phyloP scores from a whole-genome alignment of 2,797 vertebrate species.

The Dipus sagitta region DNA sequence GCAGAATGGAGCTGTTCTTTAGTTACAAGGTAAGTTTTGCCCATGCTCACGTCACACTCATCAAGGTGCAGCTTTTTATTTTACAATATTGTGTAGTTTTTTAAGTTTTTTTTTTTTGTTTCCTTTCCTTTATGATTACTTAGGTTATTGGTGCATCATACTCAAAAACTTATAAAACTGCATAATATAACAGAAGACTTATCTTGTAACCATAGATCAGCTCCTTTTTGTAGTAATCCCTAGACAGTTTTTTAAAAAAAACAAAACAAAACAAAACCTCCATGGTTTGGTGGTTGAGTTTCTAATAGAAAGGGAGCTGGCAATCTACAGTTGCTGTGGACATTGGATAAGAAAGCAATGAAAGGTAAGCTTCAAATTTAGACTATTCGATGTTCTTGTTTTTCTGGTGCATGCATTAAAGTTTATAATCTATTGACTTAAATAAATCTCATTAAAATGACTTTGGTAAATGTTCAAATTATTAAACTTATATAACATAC shows the following conservation, averaged over 20 bases:
- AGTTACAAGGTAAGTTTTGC: conserved; percentile 86
- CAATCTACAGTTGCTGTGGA: conserved; percentile 88
- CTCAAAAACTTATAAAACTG: conserved; percentile 86
- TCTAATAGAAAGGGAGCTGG: conserved; percentile 87
- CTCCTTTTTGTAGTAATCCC: conserved; percentile 87
- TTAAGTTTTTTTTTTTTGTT: conserved; percentile 80
- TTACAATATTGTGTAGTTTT: conserved; percentile 87
- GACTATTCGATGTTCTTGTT: conserved; percentile 74
- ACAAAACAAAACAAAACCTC: neutral
- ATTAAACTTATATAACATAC: conserved; percentile 30
- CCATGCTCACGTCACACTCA: conserved; percentile 67
- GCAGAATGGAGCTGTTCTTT: conserved; percentile 86
- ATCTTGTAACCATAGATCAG: conserved; percentile 82
- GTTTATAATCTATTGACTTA: conserved; percentile 52
- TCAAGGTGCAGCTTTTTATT: conserved; percentile 80
- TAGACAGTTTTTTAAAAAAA: conserved; percentile 67
- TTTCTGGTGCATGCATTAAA: conserved; percentile 61
- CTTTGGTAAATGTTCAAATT: conserved; percentile 50
- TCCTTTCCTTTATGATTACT: conserved; percentile 80
- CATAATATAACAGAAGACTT: conserved; percentile 84
- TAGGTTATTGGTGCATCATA: conserved; percentile 76
- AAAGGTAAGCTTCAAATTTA: conserved; percentile 85
- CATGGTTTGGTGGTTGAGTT: conserved; percentile 75
- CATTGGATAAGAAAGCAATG: conserved; percentile 84
- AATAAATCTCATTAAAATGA: conserved; percentile 56